Evolutionary conservation across 2,113 vertebrate genomes (phyloP), one percentile per base, ranked within the genome.

Genomic region (Peucedramus taeniatus): DNA sequence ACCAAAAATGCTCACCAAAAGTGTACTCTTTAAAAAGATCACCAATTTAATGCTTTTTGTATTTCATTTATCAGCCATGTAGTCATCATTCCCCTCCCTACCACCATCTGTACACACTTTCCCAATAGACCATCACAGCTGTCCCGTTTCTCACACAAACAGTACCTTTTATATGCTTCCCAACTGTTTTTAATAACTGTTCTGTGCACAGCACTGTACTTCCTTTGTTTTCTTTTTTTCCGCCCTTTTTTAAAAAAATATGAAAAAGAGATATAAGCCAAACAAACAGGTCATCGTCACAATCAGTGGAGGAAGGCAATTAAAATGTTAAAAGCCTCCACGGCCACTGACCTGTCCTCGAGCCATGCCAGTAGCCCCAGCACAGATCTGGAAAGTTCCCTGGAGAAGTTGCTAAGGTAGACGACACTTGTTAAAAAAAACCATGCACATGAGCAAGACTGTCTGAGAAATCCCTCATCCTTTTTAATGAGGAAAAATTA

Each of bases 61-160:
- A 96, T 97, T 97, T 96, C 95, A 96, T 95, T 96, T 96, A 96
- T 96, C 97, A 97, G 97, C 93, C 95, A 96, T 93, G 96, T 90
- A 96, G 93, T 66, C 89, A 88, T 97, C 94, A 96, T 97, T 92
- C 97, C 96, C 93, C 94, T 94, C 97, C 95, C 94, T 91, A 93
- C 93, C 97, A 97, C 98, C 97, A 98, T 98, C 98, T 98, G 97
- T 95, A 98, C 97, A 96, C 97, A 97, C 96, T 97, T 98, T 98
- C 98, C 98, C 98, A 96, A 97, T 97, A 98, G 98, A 98, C 97
- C 92, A 94, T 97, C 97, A 97, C 98, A 98, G 97, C 98, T 98
- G 98, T 97, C 97, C 97, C 89, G 93, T 97, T 97, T 97, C 97
- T 98, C 97, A 98, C 97, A 97, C 97, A 97, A 94, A 97, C 96